phyloP scores from a whole-genome alignment of 2,797 vertebrate species.

The Buphagus erythrorhynchus region DNA sequence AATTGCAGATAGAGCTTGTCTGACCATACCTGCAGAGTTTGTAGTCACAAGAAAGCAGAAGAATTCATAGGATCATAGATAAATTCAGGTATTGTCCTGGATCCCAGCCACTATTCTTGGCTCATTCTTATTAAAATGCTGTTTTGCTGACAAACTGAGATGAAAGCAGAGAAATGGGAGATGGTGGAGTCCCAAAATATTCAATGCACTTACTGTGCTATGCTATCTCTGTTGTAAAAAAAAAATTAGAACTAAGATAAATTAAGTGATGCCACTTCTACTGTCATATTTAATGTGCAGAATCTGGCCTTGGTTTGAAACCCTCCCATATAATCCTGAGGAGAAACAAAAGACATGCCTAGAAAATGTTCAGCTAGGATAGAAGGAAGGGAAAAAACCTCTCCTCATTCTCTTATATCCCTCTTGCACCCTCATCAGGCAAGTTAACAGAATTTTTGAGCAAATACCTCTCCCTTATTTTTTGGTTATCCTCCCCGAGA shows the following conservation, averaged over 20 bases:
- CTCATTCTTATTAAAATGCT: neutral
- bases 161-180: neutral
- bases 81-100: neutral
- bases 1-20: neutral
- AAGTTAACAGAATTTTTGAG: neutral
- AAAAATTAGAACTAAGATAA: neutral
- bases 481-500: neutral
- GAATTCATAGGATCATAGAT: neutral
- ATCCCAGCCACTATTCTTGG: neutral
- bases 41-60: neutral
- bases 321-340: neutral
- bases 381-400: neutral
- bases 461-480: neutral
- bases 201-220: neutral
- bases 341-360: neutral
- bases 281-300: neutral
- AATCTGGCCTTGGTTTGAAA: neutral
- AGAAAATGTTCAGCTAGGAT: neutral
- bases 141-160: neutral
- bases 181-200: neutral
- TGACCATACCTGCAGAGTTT: neutral
- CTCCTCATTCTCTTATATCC: neutral
- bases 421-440: neutral
- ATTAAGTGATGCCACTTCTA: neutral
- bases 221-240: neutral